Conservation (phyloP, 2,113 vertebrate species). For the Chloropsis hardwickii region DNA sequence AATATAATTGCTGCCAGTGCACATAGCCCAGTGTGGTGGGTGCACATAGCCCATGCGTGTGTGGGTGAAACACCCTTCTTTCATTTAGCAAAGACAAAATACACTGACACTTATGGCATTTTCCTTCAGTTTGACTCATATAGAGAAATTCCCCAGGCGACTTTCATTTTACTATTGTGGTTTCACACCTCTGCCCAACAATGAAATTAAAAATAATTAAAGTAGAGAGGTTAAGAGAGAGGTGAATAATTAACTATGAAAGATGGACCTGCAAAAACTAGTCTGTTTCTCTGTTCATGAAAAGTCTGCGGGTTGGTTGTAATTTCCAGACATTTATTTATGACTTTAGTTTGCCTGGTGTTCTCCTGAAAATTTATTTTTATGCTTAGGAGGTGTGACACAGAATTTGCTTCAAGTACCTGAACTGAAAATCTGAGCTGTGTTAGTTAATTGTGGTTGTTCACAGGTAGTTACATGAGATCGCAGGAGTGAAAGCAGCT, state of each 20-base stretch:
- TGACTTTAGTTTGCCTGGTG: background rate
- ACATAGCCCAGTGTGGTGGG: too few species aligned
- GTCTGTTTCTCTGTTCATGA: background rate
- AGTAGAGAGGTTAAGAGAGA: background rate
- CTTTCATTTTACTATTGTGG: background rate
- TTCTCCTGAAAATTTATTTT: background rate
- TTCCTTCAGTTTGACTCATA: background rate
- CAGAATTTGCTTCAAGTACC: background rate
- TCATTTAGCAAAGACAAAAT: background rate
- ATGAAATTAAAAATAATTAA: constrained; percentile 22
- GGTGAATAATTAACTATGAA: constrained; percentile 11
- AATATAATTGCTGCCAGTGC: background rate
- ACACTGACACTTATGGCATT: background rate
- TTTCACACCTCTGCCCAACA: constrained; percentile 7
- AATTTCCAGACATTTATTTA: constrained; percentile 17
- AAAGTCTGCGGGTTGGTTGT: background rate
- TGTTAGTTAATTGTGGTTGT: background rate
- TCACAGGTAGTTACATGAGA: background rate
- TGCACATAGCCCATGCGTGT: rapidly evolving
- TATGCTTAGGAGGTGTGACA: background rate
- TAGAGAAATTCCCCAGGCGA: background rate
- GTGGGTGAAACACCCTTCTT: background rate
- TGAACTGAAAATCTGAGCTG: background rate
- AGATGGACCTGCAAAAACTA: background rate
- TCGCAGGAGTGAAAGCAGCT: background rate